Conservation (phyloP, 2,113 vertebrate genomes). For the Shinisaurus crocodilurus region DNA sequence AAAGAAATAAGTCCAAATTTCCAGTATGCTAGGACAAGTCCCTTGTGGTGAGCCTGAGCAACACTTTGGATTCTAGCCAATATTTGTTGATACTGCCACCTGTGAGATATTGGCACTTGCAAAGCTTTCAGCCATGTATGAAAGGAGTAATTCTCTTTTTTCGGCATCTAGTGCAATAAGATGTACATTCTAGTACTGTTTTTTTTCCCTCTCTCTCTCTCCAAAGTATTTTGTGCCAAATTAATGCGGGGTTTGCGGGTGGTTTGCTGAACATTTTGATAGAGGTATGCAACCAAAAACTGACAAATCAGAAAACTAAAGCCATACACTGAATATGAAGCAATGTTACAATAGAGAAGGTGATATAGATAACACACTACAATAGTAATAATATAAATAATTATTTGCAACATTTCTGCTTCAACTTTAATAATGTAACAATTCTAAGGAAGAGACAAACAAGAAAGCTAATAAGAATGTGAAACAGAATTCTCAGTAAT, state of each 20-base stretch:
- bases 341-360: background rate
- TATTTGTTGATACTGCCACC: background rate
- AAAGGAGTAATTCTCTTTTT: background rate
- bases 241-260: background rate
- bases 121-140: background rate
- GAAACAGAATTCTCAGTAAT: background rate
- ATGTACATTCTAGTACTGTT: too few species aligned
- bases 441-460: background rate
- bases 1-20: background rate
- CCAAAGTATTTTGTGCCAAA: background rate
- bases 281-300: background rate
- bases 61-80: background rate
- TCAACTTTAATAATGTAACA: background rate
- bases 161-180: too few species aligned
- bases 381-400: background rate
- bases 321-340: too few species aligned
- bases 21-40: background rate
- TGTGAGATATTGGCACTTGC: background rate
- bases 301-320: background rate
- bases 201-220: background rate
- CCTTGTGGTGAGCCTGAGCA: background rate
- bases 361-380: background rate
- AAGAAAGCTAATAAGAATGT: background rate
- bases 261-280: background rate
- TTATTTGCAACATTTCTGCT: background rate